Percentiles rank a stretch among this genome's conserved stretches.
These are phyloP conservation scores for Lymantria dispar DNA, from an alignment of 2,888 invertebrate species.

Conservation along the genomic window DNA sequence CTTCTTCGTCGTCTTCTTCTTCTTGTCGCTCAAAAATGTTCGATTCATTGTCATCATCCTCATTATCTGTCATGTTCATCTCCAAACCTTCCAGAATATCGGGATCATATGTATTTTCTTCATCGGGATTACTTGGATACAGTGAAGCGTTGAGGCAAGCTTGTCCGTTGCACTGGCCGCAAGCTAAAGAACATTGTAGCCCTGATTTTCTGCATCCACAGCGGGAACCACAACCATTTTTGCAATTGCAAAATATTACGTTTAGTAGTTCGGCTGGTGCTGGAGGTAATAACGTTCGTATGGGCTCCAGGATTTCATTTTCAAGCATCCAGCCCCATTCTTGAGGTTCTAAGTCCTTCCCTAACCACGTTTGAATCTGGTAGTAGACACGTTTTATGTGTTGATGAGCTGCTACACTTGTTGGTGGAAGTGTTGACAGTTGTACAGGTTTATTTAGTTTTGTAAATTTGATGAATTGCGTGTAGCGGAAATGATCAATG, in stretches of 20 bases:
- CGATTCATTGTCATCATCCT: not conserved
- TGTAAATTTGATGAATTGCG: not conserved
- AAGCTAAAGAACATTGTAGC: conserved; percentile 24
- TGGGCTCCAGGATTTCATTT: conserved; percentile 42
- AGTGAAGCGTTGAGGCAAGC: conserved; percentile 21
- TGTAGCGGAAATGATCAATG: not conserved
- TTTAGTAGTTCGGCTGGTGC: conserved; percentile 20
- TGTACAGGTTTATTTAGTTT: not conserved
- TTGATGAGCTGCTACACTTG: not conserved
- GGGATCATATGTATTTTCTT: conserved; percentile 10
- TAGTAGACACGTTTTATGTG: conserved; percentile 13
- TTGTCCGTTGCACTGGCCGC: conserved; percentile 1
- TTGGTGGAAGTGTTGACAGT: not conserved
- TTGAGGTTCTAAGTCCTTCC: conserved; percentile 33
- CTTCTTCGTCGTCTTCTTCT: not conserved
- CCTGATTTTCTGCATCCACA: conserved; percentile 21
- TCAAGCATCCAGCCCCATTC: conserved; percentile 33
- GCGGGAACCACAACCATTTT: conserved; percentile 10
- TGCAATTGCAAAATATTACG: conserved; percentile 29
- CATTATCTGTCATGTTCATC: not conserved
- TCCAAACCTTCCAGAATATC: not conserved
- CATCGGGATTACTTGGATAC: conserved; percentile 5
- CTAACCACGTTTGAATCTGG: conserved; percentile 36
- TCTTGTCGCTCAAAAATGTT: not conserved
- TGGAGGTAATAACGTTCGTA: conserved; percentile 6